These are phyloP conservation scores for Tragelaphus imberbis DNA, from an alignment of 2,113 vertebrate genomes.

Conservation along the genomic window DNA sequence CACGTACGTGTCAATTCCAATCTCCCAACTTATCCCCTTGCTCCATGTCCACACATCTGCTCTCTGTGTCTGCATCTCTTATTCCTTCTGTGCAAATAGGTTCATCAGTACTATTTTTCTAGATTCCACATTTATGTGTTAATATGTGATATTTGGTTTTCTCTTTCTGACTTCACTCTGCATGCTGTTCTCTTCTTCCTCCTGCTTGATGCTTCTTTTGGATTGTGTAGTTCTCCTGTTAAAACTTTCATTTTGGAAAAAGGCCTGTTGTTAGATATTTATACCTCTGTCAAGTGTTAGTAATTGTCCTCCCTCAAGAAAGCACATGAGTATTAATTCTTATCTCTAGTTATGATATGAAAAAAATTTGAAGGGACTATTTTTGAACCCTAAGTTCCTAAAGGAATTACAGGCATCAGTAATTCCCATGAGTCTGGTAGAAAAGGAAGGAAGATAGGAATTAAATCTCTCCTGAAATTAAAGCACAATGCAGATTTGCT, in stretches of 20 bases:
- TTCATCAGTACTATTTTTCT: neutral
- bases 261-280: neutral
- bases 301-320: neutral
- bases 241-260: neutral
- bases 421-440: conserved; percentile 7
- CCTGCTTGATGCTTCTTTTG: neutral
- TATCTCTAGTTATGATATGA: neutral
- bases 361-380: neutral
- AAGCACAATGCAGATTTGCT: neutral
- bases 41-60: neutral
- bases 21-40: neutral
- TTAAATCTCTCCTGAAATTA: neutral
- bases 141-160: neutral
- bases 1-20: neutral
- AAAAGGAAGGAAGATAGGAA: neutral
- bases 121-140: neutral
- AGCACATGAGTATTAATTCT: neutral
- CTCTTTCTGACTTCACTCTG: neutral
- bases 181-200: neutral
- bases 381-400: neutral
- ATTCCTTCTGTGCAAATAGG: neutral
- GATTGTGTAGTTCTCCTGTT: neutral
- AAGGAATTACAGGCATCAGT: neutral
- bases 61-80: neutral
- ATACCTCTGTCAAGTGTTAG: neutral